Conservation (phyloP, 2,888 invertebrate species). For the Siphlonurus alternatus region DNA sequence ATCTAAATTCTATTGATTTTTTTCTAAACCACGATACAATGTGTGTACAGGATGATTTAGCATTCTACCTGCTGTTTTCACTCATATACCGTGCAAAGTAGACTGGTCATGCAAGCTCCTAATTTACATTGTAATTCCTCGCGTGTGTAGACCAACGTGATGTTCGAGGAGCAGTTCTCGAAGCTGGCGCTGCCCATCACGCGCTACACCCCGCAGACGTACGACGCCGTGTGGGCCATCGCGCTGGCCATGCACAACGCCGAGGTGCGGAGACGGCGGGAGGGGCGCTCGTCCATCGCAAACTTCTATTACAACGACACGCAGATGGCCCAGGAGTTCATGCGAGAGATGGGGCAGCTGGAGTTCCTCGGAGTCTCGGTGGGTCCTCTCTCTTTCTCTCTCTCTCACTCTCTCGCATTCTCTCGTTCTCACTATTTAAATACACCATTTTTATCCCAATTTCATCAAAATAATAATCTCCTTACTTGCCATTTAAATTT, state of each 20-base stretch:
- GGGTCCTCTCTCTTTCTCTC: conserved; percentile 26
- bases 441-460: neutral
- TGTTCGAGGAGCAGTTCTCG: conserved; percentile 42
- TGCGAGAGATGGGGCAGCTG: conserved; percentile 50
- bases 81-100: too few relatives aligned
- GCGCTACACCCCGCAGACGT: conserved; percentile 57
- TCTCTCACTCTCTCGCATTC: too few relatives aligned
- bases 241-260: conserved; percentile 55
- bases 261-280: conserved; percentile 28
- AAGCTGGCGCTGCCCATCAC: conserved; percentile 22
- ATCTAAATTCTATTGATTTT: too few relatives aligned
- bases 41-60: too few relatives aligned
- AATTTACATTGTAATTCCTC: too few relatives aligned
- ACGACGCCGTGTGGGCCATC: conserved; percentile 85
- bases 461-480: neutral
- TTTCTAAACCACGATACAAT: too few relatives aligned
- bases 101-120: too few relatives aligned
- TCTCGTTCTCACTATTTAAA: neutral
- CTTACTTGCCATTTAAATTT: neutral
- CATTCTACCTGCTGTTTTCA: too few relatives aligned
- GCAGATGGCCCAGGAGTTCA: conserved; percentile 53
- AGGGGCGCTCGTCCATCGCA: conserved; percentile 29
- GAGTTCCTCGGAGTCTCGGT: conserved; percentile 78
- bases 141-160: conserved; percentile 47
- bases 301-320: conserved; percentile 56